Evolutionary conservation across 2,888 invertebrate genomes (phyloP), one percentile per base, ranked within the genome.

Genomic region (Periphyllus acericola): DNA sequence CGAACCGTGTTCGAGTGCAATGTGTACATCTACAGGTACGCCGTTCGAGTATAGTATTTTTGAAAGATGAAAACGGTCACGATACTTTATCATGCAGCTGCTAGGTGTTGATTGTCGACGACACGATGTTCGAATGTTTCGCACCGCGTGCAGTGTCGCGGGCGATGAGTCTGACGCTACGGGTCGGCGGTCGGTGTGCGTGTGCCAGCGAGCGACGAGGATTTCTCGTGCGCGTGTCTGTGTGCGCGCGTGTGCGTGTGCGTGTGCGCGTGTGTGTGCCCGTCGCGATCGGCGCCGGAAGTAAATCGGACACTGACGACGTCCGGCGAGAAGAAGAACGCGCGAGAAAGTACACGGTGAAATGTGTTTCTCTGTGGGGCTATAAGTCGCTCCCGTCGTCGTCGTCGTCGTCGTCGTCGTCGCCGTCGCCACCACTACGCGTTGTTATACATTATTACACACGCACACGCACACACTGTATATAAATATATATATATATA

Each of bases 321-420:
- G 82, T 25, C 52, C 72, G 71, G 82, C n/a, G n/a, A 52, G 72
- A 55, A 72, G 71, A 71, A 82, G 82, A 72, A 74, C 83, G 34
- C 83, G 55, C 83, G 83, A 83, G 83, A 83, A 74, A 83, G 83
- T 83, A 11, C 55, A 55, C 83, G 74, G 83, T 83, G 83, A 83
- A 83, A 83, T 74, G 55, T 55, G 72, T 74, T 83, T 55, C 72
- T 55, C 82, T 25, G 52, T n/a, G 82, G 40, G 71, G 52, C 82
- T 71, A 71, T 60, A 74, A 83, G 83, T 83, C n/a, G 34, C 81
- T 5, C 17, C 9, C 34, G 34, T 34, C 25, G 29, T 25, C 60
- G 14, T 14, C 52, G 14, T 14, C 52, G 14, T 14, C 6, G 14
- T 52, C 52, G 52, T 14, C 52, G 52, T 14, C 52, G 52, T 14